Evolutionary conservation across 2,888 invertebrate species (phyloP).

Genomic region (Apodemia mormo): DNA sequence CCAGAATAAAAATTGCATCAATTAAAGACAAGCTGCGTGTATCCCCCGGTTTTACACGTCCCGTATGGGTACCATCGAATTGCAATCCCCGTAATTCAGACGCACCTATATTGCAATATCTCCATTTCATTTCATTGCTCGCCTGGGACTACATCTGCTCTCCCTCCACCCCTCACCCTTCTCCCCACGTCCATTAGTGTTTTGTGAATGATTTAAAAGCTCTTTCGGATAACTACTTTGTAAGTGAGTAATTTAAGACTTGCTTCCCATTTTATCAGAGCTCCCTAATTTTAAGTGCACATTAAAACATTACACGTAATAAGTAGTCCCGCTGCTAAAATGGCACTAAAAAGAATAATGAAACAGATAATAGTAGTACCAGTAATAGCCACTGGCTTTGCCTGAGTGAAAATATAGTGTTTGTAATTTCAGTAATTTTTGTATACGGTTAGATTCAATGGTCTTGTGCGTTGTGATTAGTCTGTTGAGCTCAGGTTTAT

Average conservation of each 20-base stretch:
- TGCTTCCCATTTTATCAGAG: conserved; percentile 80
- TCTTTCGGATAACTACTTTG: conserved; percentile 82
- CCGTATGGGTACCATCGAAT: conserved; percentile 44
- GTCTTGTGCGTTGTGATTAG: too few relatives aligned
- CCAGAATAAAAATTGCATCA: neutral
- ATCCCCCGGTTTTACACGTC: conserved; percentile 31
- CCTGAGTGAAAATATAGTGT: too few relatives aligned
- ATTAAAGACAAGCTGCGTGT: conserved; percentile 11
- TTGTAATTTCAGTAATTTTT: too few relatives aligned
- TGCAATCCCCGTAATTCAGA: conserved; percentile 68
- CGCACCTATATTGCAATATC: conserved; percentile 77
- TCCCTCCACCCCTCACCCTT: conserved; percentile 50
- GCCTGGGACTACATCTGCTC: conserved; percentile 72
- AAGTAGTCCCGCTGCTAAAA: conserved; percentile 41
- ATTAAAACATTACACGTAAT: conserved; percentile 72
- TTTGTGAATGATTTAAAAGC: conserved; percentile 83
- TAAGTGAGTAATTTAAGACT: conserved; percentile 82
- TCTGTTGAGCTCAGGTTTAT: too few relatives aligned
- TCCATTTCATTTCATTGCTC: conserved; percentile 74
- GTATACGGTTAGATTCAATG: too few relatives aligned
- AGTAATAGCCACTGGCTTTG: neutral
- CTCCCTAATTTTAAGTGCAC: conserved; percentile 80
- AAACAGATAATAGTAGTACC: neutral
- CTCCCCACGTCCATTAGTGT: conserved; percentile 81
- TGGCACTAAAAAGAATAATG: conserved; percentile 28